Evolutionary conservation across 2,113 vertebrate genomes (phyloP), one percentile per base, ranked within the genome.

Genomic region (Ciconia boyciana): DNA sequence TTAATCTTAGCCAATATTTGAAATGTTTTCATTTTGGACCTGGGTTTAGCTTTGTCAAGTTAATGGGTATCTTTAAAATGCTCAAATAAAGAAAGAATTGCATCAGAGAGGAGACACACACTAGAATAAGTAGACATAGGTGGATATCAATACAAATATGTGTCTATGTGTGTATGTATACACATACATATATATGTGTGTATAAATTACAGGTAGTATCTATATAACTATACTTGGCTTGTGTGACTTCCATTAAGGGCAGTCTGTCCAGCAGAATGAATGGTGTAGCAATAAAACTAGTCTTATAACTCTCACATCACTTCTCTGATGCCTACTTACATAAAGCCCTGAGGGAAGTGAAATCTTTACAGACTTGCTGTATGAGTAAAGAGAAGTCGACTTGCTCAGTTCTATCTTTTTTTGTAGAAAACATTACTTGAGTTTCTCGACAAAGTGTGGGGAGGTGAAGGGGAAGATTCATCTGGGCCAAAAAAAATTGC

Each of bases 141-240:
- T 13, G 20, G 1, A 4, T 79, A 43, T 55, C 13, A 60, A 11
- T 5, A 43, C 12, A 79, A 69, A n/a, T 66, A 29, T 19, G 3
- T 49, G 46, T 16, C 4, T 29, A 16, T 36, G 3, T 54, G 15
- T 17, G 3, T 24, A 48, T 26, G 8, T 39, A 62, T 43, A 41
- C 10, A 54, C 2, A 26, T 8, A 39, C 3, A 1, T n/a, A 20
- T 55, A 41, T 2, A 9, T 46, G 7, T 58, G 14, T 25, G 2
- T 60, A 49, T 65, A 48, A 96, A 74, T 31, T 66, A 28, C 5
- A 58, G 13, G 21, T 36, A 70, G 3, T 24, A 25, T 57, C 44
- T 55, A 28, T 71, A 54, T 68, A 89, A 61, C 14, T 22, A 8
- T 80, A 44, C 9, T 24, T 70, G 55, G 19, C 21, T 44, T 54